Conservation (phyloP, 1,140 invertebrate genomes). For the Theocolax elegans region DNA sequence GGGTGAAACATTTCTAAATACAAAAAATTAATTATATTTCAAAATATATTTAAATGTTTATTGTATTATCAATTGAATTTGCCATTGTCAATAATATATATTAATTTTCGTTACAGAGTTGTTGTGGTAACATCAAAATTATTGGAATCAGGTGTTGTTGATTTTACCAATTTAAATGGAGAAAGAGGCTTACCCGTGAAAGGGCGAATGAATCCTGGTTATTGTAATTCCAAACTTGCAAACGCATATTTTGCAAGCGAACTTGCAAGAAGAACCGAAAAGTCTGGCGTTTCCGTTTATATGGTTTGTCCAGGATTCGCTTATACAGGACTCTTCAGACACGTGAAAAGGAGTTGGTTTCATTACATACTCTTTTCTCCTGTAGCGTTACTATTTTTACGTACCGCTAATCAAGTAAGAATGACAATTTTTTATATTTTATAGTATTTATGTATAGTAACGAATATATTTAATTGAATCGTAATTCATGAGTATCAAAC, state of each 20-base stretch:
- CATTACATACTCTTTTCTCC: constrained; percentile 78
- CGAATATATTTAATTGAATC: too few relatives aligned
- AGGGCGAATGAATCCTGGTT: constrained; percentile 74
- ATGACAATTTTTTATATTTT: constrained; percentile 13
- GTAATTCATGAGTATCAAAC: too few relatives aligned
- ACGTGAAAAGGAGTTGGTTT: constrained; percentile 76
- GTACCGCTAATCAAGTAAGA: constrained; percentile 77
- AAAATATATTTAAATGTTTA: too few relatives aligned
- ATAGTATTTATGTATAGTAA: too few relatives aligned
- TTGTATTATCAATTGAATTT: too few relatives aligned
- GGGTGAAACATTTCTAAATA: too few relatives aligned
- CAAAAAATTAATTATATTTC: constrained; percentile 7
- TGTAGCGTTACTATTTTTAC: constrained; percentile 76
- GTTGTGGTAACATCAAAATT: constrained; percentile 71
- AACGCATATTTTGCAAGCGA: constrained; percentile 78
- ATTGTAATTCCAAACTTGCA: constrained; percentile 84
- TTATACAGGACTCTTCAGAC: constrained; percentile 80
- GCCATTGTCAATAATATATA: constrained; percentile 13
- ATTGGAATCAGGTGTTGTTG: constrained; percentile 74
- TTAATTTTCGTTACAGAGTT: constrained; percentile 61
- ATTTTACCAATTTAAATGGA: constrained; percentile 79
- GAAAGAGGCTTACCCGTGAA: constrained; percentile 67
- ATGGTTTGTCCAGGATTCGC: constrained; percentile 87
- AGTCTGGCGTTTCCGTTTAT: constrained; percentile 76
- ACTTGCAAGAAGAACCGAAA: constrained; percentile 70